Evolutionary conservation across 2,888 invertebrate genomes (phyloP), one percentile per base, ranked within the genome.

Genomic region (Ditula angustiorana): DNA sequence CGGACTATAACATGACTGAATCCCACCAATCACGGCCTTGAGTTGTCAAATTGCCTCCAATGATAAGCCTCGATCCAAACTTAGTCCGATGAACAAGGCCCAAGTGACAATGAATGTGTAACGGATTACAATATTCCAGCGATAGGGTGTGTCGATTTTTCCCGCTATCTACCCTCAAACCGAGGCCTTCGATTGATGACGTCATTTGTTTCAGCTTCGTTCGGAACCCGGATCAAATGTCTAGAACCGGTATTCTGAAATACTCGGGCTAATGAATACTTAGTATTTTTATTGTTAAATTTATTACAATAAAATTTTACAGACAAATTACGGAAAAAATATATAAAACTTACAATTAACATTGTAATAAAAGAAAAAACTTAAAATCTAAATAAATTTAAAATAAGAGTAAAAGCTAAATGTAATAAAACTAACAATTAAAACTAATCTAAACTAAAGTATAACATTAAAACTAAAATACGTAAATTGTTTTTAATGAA

Each of bases 131-230:
- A 46, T 28, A 28, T 49, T 10, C 33, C 16, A 2, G 16, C 4
- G 26, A 21, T 33, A 33, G 33, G 56, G 23, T 49, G 37, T 30
- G 28, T 50, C 49, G 47, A 57, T 62, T 50, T 62, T 62, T 62
- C 56, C 5, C 10, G 28, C 16, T 62, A 57, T 57, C 62, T 62
- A 24, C 44, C 50, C 37, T 35, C 30, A 23, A 52, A 16, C 37
- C 10, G 3, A 35, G 33, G 28, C 21, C n/a, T 37, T 61, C 61
- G 56, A 62, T 57, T 57, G 56, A 62, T 62, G 56, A 24, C 37
- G 56, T 50, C 62, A 57, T 62, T 62, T 57, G 49, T 62, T 62
- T 49, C 41, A 49, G 47, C 28, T 47, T 46, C 41, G 8, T 16
- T 4, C 16, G 37, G 4, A 23, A n/a, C 46, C 2, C 16, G 37